Conservation (phyloP, 2,797 vertebrate species). For the Diplodus puntazzo region DNA sequence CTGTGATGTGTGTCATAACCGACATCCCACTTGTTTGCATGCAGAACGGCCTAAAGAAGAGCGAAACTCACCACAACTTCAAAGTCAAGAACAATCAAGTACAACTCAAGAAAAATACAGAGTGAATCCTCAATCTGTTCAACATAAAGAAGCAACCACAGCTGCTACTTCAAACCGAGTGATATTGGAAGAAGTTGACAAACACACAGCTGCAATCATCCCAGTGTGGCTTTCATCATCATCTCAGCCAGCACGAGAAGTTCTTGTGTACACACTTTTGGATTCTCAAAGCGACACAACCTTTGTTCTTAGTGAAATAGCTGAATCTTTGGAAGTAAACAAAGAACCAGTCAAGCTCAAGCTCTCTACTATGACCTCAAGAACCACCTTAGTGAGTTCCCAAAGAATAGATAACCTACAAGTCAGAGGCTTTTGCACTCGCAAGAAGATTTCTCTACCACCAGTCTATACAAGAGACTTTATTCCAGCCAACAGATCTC, state of each 20-base stretch:
- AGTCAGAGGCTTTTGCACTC: conserved; percentile 19
- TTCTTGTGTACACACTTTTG: conserved; percentile 37
- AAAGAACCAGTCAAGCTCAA: conserved; percentile 40
- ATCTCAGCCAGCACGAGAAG: conserved; percentile 22
- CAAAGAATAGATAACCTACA: conserved; percentile 30
- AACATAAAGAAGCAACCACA: no score
- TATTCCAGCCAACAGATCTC: conserved; percentile 49
- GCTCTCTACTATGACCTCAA: conserved; percentile 42
- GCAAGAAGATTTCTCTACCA: conserved; percentile 31
- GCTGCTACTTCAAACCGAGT: no score
- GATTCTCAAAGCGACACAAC: conserved; percentile 54
- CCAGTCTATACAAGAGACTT: conserved; percentile 37
- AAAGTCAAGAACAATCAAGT: no score
- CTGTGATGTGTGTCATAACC: no score
- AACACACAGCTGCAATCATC: conserved; percentile 26
- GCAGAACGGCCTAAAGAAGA: no score
- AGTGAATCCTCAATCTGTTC: no score
- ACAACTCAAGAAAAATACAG: no score
- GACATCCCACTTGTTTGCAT: no score
- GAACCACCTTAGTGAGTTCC: conserved; percentile 28
- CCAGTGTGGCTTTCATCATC: conserved; percentile 20
- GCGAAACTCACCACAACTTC: no score
- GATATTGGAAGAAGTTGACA: neutral
- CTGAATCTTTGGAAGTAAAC: neutral
- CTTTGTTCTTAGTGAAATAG: conserved; percentile 21